A percentile compares a stretch with the other conserved stretches of the same genome.
Conservation (phyloP, 2,113 vertebrate genomes). For the Percopsis transmontana region DNA sequence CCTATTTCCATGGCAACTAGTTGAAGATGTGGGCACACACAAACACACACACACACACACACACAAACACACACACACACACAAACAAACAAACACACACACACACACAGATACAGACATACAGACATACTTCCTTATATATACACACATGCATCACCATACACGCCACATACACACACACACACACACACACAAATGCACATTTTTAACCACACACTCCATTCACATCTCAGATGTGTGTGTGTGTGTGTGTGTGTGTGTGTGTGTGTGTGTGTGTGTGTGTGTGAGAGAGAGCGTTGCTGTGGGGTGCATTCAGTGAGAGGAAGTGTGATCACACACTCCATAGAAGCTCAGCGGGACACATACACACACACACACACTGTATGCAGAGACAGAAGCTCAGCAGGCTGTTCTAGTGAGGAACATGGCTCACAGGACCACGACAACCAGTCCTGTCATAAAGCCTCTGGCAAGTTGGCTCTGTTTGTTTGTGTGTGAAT, state of each 20-base stretch:
- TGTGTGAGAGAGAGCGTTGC: not conserved
- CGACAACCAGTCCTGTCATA: slow-evolving; percentile 50
- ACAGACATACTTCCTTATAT: not conserved
- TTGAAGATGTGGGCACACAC: slow-evolving; percentile 53
- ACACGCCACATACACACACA: not conserved
- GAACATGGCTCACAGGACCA: slow-evolving; percentile 50
- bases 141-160: not conserved
- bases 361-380: slow-evolving; percentile 19
- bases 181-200: not conserved
- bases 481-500: slow-evolving; percentile 37
- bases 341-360: slow-evolving; percentile 50
- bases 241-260: not conserved
- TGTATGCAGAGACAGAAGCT: slow-evolving; percentile 61
- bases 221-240: slow-evolving; percentile 48
- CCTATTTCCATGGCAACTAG: slow-evolving; percentile 78
- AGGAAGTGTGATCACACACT: slow-evolving; percentile 71
- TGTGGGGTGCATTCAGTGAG: slow-evolving; percentile 61
- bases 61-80: slow-evolving; percentile 25
- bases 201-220: slow-evolving; percentile 8
- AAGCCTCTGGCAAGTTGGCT: slow-evolving; percentile 55
- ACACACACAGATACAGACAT: slow-evolving; percentile 9
- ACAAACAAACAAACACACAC: slow-evolving; percentile 20
- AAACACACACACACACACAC: slow-evolving; percentile 19
- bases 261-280: slow-evolving; percentile 23
- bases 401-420: slow-evolving; percentile 52